A percentile compares a stretch with the other conserved stretches of the same genome.
These are phyloP conservation scores for Rhagonycha lutea DNA, from an alignment of 2,888 invertebrate genomes.

Conservation along the genomic window DNA sequence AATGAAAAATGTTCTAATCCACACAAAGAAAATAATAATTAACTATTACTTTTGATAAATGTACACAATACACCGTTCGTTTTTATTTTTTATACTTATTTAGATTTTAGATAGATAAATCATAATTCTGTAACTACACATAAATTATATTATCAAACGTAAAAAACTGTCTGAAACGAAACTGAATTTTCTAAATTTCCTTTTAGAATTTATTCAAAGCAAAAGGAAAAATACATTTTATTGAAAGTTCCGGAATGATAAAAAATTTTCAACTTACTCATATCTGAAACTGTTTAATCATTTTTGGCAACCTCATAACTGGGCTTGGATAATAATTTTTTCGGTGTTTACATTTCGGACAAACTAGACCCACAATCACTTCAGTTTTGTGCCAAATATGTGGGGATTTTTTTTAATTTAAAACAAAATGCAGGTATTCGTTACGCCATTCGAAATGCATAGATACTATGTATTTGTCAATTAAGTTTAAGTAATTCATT, in stretches of 20 bases:
- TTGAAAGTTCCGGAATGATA: too few species aligned
- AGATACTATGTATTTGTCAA: background rate
- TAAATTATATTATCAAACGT: too few species aligned
- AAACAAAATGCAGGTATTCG: background rate
- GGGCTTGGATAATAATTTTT: too few species aligned
- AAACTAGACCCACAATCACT: background rate
- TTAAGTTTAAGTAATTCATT: background rate
- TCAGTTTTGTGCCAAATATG: background rate
- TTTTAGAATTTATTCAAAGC: background rate
- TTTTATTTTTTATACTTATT: background rate
- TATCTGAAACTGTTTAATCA: too few species aligned
- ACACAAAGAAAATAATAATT: slow-evolving; percentile 25
- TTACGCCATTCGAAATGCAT: background rate
- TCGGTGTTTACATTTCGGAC: too few species aligned
- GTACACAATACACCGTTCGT: background rate
- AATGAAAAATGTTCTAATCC: slow-evolving; percentile 17
- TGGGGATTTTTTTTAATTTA: background rate
- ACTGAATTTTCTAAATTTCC: background rate
- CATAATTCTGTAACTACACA: background rate
- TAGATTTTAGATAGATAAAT: background rate
- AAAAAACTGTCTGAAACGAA: too few species aligned
- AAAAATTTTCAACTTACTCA: too few species aligned
- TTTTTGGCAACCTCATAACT: too few species aligned
- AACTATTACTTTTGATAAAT: slow-evolving; percentile 15
- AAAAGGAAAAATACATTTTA: too few species aligned